These are phyloP conservation scores for Pterois miles DNA, from an alignment of 2,797 vertebrate species.

Conservation along the genomic window DNA sequence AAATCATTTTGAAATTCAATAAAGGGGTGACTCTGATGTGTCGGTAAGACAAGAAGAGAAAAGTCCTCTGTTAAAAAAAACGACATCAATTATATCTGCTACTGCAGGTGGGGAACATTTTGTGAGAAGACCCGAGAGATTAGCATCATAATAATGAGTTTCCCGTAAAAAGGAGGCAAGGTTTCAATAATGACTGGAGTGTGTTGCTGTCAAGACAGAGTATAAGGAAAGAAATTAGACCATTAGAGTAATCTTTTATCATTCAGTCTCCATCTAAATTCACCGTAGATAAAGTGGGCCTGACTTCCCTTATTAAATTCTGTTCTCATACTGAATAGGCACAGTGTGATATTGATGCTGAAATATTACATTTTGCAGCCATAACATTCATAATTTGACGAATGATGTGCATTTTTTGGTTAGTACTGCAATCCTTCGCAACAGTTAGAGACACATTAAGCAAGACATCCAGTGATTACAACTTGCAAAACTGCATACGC, in stretches of 20 bases:
- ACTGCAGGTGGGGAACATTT: not conserved
- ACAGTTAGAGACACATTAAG: constrained; percentile 28
- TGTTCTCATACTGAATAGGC: not conserved
- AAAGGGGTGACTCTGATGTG: not conserved
- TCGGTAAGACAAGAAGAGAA: not conserved
- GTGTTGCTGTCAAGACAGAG: not conserved
- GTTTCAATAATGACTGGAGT: not conserved
- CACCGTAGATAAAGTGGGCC: not conserved
- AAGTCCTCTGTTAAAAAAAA: not conserved
- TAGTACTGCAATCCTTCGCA: constrained; percentile 1
- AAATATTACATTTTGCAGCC: constrained; percentile 3
- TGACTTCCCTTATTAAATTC: not conserved
- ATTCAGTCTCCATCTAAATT: not conserved
- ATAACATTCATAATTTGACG: constrained; percentile 3
- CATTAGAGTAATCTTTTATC: not conserved
- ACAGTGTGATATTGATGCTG: not conserved
- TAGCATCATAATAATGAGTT: not conserved
- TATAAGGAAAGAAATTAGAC: not conserved
- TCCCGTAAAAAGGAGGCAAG: not conserved
- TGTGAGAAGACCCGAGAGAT: not conserved
- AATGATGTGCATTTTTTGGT: constrained; percentile 2
- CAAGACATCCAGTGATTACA: constrained; percentile 42
- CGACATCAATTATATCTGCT: not conserved
- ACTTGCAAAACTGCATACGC: constrained; percentile 29
- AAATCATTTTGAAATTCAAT: constrained; percentile 5